These are phyloP conservation scores for Carassius gibelio DNA, from an alignment of 2,113 vertebrate species.

Conservation along the genomic window DNA sequence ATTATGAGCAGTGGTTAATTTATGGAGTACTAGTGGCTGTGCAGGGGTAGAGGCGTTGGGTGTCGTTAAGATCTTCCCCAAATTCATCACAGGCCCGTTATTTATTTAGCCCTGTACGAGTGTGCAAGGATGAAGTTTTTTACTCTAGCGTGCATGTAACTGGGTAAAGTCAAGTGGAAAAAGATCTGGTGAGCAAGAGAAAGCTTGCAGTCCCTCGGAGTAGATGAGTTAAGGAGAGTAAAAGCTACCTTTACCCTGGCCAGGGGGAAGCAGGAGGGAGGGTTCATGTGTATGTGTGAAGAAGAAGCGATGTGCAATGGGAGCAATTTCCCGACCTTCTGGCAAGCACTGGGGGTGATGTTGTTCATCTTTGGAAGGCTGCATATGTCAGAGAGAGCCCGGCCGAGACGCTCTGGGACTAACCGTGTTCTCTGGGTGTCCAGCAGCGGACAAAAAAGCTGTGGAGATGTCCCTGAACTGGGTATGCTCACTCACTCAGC, in stretches of 20 bases:
- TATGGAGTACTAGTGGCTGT: constrained; percentile 57
- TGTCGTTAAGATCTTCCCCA: constrained; percentile 74
- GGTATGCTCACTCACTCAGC: constrained; percentile 89
- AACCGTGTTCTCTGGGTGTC: constrained; percentile 83
- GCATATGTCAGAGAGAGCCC: constrained; percentile 86
- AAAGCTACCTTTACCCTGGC: constrained; percentile 83
- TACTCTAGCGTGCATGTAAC: constrained; percentile 73
- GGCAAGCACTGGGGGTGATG: constrained; percentile 90
- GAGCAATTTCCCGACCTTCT: constrained; percentile 96
- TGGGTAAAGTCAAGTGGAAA: constrained; percentile 78
- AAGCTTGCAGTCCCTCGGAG: constrained; percentile 72
- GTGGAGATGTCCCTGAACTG: constrained; percentile 84
- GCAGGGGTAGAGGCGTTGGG: constrained; percentile 62
- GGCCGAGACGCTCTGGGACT: constrained; percentile 83
- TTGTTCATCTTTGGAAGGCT: constrained; percentile 92
- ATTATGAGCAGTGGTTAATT: constrained; percentile 73
- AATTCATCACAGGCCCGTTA: constrained; percentile 69
- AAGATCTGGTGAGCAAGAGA: constrained; percentile 68
- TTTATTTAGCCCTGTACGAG: constrained; percentile 73
- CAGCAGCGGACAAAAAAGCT: constrained; percentile 78
- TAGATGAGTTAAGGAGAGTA: constrained; percentile 88
- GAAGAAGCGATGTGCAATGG: constrained; percentile 81
- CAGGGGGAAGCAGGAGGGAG: constrained; percentile 67
- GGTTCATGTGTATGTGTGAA: constrained; percentile 64
- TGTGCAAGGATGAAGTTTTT: constrained; percentile 72